Evolutionary conservation across 2,888 invertebrate species (phyloP), one percentile per base, ranked within the genome.

Genomic region (Plemyria rubiginata): DNA sequence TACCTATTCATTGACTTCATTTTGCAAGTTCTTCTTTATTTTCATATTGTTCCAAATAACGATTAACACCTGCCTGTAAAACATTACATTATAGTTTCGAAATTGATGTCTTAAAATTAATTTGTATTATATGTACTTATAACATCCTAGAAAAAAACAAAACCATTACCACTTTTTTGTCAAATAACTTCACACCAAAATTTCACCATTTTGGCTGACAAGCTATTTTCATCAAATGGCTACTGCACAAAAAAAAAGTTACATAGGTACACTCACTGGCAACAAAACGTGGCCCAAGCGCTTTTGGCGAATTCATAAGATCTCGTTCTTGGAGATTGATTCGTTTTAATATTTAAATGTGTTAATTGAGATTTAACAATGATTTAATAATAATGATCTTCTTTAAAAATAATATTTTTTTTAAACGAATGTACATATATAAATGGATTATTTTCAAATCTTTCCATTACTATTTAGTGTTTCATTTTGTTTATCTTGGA

Each of bases 131-230:
- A 22, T 28, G 6, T 15, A 28, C 11, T 49, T 32, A 29, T 32
- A 49, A 45, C 45, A 54, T 60, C 40, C 28, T 54, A 58, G 58
- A 51, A 52, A 53, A 54, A 58, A 59, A 53, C 13, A 62, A 67
- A 65, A 60, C 57, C 50, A 58, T 60, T 68, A 71, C 66, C 66
- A 69, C 55, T 63, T 65, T 36, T 22, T 50, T 50, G 36, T 36
- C 5, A 29, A 29, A 22, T 64, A 54, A 60, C 13, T 56, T 64
- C 69, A 76, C 75, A 80, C 81, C 75, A 75, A 68, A 72, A 69
- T 75, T 77, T 74, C 74, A 70, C 84, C 84, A 71, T 75, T 81
- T 82, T 80, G 80, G 67, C 65, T 54, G 65, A 46, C 61, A 76
- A 77, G 78, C 68, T 78, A 75, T 75, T 74, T 74, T 28, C 73